Evolutionary conservation across 2,113 vertebrate genomes (phyloP).

Genomic region (Cyprinus carpio): DNA sequence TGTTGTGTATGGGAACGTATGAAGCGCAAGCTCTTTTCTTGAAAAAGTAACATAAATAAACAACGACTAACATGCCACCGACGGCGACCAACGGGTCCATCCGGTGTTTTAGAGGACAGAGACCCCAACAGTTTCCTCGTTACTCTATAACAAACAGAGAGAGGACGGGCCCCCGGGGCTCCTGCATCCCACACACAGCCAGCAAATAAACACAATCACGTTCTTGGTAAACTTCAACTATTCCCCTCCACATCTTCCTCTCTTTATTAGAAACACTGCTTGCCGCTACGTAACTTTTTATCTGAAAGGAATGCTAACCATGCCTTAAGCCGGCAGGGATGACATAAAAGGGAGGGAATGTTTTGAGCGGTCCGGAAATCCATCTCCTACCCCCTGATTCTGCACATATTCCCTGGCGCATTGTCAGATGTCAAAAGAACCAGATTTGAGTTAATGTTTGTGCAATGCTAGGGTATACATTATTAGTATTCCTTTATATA

Average conservation of each 20-base stretch:
- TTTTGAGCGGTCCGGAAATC: no score
- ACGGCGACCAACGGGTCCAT: slow-evolving; percentile 68
- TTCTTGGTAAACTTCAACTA: slow-evolving; percentile 63
- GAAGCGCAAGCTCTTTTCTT: neutral
- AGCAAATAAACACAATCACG: slow-evolving; percentile 78
- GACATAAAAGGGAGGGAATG: no score
- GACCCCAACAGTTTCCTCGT: slow-evolving; percentile 78
- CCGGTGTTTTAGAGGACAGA: slow-evolving; percentile 79
- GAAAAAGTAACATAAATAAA: neutral
- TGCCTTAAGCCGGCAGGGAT: no score
- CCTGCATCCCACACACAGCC: slow-evolving; percentile 74
- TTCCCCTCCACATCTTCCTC: slow-evolving; percentile 59
- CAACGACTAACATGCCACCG: neutral
- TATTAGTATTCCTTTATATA: no score
- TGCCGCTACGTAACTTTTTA: slow-evolving; percentile 1
- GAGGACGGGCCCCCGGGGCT: slow-evolving; percentile 72
- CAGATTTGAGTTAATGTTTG: no score
- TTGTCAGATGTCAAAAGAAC: no score
- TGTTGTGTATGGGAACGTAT: neutral
- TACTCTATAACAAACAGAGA: slow-evolving; percentile 78
- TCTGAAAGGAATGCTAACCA: no score
- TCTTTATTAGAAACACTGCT: slow-evolving; percentile 31
- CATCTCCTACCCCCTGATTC: no score
- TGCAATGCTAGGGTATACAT: no score
- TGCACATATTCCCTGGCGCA: no score